Percentiles rank a stretch among this genome's conserved stretches.
These are phyloP conservation scores for Clamator glandarius DNA, from an alignment of 2,797 vertebrate species.

Conservation along the genomic window DNA sequence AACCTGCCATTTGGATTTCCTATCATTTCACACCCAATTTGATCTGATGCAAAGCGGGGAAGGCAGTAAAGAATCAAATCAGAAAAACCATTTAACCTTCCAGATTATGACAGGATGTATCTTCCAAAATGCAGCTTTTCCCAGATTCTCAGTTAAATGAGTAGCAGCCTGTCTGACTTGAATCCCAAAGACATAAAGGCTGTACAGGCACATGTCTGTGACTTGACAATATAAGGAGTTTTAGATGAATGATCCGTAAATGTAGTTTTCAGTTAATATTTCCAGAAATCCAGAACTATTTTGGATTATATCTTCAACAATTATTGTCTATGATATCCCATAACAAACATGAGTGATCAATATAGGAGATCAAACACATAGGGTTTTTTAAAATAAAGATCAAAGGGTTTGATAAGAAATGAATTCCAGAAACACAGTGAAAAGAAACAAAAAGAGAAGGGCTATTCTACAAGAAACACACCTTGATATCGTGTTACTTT, in stretches of 20 bases:
- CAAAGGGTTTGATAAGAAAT: not conserved
- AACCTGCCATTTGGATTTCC: not conserved
- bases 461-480: not conserved
- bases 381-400: not conserved
- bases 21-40: not conserved
- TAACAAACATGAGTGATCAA: not conserved
- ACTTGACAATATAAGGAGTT: not conserved
- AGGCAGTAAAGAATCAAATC: constrained; percentile 40
- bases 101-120: not conserved
- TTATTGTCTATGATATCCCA: not conserved
- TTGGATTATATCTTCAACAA: not conserved
- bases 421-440: not conserved
- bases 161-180: not conserved
- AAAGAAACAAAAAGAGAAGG: not conserved
- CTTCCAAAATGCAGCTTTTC: not conserved
- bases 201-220: not conserved
- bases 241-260: not conserved
- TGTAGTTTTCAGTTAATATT: not conserved
- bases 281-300: not conserved
- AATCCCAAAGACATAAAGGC: not conserved
- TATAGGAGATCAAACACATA: not conserved
- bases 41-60: not conserved
- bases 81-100: not conserved
- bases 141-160: not conserved
- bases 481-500: not conserved